Base-by-base conservation (phyloP, 2,888 invertebrate genomes). In the Lepidocyrtoides sp. region DNA sequence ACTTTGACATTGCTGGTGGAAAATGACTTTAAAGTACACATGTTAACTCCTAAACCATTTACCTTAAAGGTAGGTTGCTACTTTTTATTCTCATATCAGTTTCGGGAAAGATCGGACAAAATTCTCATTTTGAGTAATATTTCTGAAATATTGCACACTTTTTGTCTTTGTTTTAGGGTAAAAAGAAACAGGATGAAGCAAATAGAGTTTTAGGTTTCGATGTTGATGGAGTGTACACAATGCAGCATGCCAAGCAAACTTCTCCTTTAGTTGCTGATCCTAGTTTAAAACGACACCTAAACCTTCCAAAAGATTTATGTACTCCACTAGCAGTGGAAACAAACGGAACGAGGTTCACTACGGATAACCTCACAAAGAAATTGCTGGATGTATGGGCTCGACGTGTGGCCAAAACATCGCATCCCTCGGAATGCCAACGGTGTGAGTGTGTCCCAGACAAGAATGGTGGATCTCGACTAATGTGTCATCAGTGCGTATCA, bases 381-480 rank as follows among this genome's bases (percentile, higher is more conserved):
- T 95, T 95, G 93, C 79, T 95, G 36, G 94, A 95, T 79, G 95
- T 95, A 10, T 95, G 95, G 93, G 94, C 95, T 8, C 94, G 95
- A 4, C 94, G 95, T 14, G 94, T 95, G 1, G 94, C 95, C 0
- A 90, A 94, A 69, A 94, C 95, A 10, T 95, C 95, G 29, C 91
- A 94, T 23, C 95, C 95, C 0, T 94, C 95, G 0, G 93, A 93
- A n/a, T 96, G 96, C 93, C 96, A 95, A 93, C 94, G 94, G 12
- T 96, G 96, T 94, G 95, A 95, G 63, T 96, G 96, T 93, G 94
- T 95, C 0, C 94, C 95, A 1, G 95, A 95, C 87, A 93, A 94
- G n/a, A 94, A 95, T 89, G 95, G 95, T 20, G 94, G 95, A 0
- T 95, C 95, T 0, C 81, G 91, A 12, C 32, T 95, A 32, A 94